phyloP scores from a whole-genome alignment of 2,113 vertebrate genomes.

The Apaloderma vittatum region DNA sequence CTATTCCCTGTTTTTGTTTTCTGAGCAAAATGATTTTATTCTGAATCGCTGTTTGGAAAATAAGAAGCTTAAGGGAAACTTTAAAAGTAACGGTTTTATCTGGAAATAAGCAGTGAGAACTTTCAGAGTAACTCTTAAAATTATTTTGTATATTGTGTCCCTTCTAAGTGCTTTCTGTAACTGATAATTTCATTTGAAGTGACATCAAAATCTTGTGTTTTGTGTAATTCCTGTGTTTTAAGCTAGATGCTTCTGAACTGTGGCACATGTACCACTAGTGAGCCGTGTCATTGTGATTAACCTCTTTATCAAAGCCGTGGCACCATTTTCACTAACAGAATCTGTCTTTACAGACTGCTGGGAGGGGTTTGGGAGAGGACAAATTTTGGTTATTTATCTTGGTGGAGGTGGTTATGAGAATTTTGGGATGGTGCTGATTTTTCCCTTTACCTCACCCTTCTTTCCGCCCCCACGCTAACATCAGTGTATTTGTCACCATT shows the following conservation, averaged over 20 bases:
- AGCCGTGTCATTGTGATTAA: background rate
- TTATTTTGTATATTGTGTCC: background rate
- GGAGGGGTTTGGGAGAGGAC: background rate
- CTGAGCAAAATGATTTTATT: background rate
- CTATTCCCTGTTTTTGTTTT: background rate
- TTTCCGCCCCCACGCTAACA: rapidly evolving
- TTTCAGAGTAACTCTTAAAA: background rate
- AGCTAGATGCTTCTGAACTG: background rate
- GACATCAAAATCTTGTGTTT: background rate
- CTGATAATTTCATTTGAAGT: background rate
- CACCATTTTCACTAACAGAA: background rate
- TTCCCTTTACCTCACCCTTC: background rate
- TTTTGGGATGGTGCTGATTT: background rate
- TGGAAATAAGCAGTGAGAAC: background rate
- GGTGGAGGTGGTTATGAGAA: background rate
- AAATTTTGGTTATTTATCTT: background rate
- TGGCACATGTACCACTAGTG: background rate
- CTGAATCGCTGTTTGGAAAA: background rate
- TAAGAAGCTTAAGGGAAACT: background rate
- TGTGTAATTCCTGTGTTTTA: background rate
- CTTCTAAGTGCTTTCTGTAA: background rate
- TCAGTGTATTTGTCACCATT: background rate
- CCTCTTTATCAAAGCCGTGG: background rate
- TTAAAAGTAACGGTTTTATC: background rate
- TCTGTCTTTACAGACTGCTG: background rate